Conservation (phyloP, 2,113 vertebrate species). For the Myodes glareolus region DNA sequence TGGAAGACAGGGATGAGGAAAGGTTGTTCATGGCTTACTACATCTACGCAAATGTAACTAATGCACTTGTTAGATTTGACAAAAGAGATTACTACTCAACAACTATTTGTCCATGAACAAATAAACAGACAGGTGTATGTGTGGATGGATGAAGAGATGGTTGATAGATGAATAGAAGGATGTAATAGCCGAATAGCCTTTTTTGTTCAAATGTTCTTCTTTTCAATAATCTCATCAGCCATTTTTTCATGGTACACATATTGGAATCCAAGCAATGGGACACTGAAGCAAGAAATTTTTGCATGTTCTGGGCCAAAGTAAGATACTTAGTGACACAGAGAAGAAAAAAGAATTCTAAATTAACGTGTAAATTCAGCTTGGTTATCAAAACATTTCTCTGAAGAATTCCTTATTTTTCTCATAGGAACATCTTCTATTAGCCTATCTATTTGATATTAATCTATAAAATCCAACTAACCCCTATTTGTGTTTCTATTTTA, state of each 20-base stretch:
- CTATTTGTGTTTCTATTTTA: neutral
- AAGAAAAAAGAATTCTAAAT: neutral
- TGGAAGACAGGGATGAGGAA: neutral
- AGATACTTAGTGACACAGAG: neutral
- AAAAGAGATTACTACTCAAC: neutral
- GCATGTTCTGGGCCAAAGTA: neutral
- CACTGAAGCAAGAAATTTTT: neutral
- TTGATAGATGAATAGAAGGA: neutral
- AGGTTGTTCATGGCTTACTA: neutral
- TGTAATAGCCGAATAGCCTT: neutral
- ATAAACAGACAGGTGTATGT: neutral
- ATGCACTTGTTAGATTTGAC: neutral
- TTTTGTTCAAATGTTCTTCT: neutral
- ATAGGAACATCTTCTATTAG: neutral
- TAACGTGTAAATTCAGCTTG: neutral
- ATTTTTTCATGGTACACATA: neutral
- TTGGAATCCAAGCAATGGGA: neutral
- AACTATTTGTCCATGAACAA: neutral
- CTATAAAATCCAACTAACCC: neutral
- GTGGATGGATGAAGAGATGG: no score
- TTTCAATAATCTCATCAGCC: neutral
- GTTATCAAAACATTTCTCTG: neutral
- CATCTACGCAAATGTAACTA: neutral
- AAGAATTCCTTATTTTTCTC: slow-evolving; percentile 19
- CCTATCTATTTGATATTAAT: neutral